Conservation (phyloP, 1,140 invertebrate species). For the Ceratoteleas bidentatus region DNA sequence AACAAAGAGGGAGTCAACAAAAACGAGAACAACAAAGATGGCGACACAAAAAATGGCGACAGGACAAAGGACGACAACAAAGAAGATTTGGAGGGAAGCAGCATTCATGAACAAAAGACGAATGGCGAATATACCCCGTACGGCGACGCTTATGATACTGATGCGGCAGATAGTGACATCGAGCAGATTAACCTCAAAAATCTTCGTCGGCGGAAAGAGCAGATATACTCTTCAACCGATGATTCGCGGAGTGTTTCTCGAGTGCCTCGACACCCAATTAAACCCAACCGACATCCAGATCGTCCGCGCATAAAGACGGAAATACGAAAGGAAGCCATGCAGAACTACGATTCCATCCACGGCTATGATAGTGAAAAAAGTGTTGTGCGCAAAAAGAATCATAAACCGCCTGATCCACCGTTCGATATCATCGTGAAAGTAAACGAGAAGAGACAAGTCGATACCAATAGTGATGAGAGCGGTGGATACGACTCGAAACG, state of each 20-base stretch:
- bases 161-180: background rate
- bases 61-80: background rate
- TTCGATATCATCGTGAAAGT: too few species aligned
- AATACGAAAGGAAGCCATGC: background rate
- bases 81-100: too few species aligned
- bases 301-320: background rate
- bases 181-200: background rate
- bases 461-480: too few species aligned
- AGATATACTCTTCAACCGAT: background rate
- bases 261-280: too few species aligned
- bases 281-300: background rate
- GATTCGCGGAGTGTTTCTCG: background rate
- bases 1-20: background rate
- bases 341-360: too few species aligned
- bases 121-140: too few species aligned
- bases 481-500: too few species aligned
- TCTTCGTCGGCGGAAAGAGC: background rate
- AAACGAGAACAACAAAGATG: conserved; percentile 9
- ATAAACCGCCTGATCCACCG: too few species aligned
- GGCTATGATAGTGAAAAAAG: too few species aligned
- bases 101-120: too few species aligned
- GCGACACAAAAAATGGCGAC: background rate
- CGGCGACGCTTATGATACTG: background rate
- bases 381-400: too few species aligned
- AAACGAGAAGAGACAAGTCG: too few species aligned